Evolutionary conservation across 2,113 vertebrate species (phyloP).

Genomic region (Tetrao urogallus): DNA sequence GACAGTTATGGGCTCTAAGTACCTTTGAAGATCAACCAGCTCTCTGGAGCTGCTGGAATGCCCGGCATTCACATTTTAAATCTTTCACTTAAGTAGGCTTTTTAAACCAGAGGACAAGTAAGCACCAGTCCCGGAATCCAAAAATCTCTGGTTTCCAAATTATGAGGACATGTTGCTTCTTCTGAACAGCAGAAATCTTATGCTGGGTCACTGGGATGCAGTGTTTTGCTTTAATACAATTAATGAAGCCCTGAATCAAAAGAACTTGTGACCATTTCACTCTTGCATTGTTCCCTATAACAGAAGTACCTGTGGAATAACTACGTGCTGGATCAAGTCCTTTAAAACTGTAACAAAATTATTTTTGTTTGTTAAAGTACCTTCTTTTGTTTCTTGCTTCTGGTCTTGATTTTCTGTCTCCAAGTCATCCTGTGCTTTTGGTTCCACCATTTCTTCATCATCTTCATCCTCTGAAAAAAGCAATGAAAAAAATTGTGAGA

Average conservation of each 20-base stretch:
- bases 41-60: not conserved
- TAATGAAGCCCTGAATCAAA: not conserved
- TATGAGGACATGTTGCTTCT: not conserved
- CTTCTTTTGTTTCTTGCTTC: slow-evolving; percentile 89
- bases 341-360: not conserved
- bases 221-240: not conserved
- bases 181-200: not conserved
- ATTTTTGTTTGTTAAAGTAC: slow-evolving; percentile 70
- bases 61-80: not conserved
- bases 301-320: slow-evolving; percentile 1
- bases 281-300: not conserved
- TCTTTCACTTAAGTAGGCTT: not conserved
- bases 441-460: slow-evolving; percentile 91
- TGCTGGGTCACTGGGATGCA: not conserved
- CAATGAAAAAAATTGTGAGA: slow-evolving; percentile 31
- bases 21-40: not conserved
- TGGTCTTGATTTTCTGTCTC: slow-evolving; percentile 89
- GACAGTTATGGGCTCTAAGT: not conserved
- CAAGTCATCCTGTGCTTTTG: slow-evolving; percentile 85
- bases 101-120: slow-evolving; percentile 23
- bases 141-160: not conserved
- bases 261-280: not conserved
- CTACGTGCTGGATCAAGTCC: not conserved
- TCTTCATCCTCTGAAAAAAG: slow-evolving; percentile 91
- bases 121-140: slow-evolving; percentile 14